These are phyloP conservation scores for Hapalemur alaotrensis DNA, from an alignment of 2,797 vertebrate genomes.

Conservation along the genomic window DNA sequence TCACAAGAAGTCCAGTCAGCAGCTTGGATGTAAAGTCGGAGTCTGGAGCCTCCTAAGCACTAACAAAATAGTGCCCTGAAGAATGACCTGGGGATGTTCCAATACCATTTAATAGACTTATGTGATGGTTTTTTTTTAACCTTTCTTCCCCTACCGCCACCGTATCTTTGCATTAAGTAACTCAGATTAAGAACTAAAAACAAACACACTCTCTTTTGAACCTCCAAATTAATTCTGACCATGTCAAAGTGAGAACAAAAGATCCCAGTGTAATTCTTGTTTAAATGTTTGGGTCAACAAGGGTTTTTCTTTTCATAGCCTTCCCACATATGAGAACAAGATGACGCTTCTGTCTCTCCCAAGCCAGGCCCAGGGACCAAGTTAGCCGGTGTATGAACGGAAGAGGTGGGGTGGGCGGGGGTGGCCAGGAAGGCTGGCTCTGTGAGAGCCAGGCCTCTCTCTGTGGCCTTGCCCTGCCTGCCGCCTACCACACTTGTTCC, in stretches of 20 bases:
- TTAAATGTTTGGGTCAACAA: slow-evolving; percentile 65
- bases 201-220: slow-evolving; percentile 34
- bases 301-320: slow-evolving; percentile 65
- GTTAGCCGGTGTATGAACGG: background rate
- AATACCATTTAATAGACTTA: background rate
- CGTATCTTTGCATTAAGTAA: slow-evolving; percentile 37
- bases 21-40: background rate
- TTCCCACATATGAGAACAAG: slow-evolving; percentile 57
- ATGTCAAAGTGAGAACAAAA: slow-evolving; percentile 61
- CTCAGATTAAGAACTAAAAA: slow-evolving; percentile 40
- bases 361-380: background rate
- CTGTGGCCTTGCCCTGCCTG: background rate
- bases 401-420: background rate
- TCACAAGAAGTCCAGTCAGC: background rate
- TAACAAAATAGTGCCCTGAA: background rate
- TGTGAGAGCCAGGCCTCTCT: background rate
- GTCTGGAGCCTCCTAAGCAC: background rate
- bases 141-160: background rate
- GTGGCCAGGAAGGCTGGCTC: background rate
- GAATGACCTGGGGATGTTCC: background rate
- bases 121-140: background rate
- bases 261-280: slow-evolving; percentile 65
- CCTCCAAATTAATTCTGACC: slow-evolving; percentile 61
- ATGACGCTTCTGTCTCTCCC: background rate
- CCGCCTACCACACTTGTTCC: background rate